A percentile compares a stretch with the other conserved stretches of the same genome.
Evolutionary conservation across 2,797 vertebrate species (phyloP).

Genomic region (Simalia tracyae): DNA sequence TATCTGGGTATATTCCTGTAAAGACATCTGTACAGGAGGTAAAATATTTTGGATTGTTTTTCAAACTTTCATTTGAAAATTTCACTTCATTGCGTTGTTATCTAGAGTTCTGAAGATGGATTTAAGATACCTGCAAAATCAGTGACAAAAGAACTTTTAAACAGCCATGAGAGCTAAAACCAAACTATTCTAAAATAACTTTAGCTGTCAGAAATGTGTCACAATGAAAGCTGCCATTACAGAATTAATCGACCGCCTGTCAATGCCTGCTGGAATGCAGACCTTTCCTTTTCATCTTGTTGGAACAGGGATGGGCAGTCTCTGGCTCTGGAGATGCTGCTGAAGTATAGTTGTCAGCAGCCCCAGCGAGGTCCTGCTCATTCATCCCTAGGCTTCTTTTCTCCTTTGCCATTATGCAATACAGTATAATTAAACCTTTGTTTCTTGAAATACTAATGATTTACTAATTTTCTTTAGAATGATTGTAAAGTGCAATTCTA

Average conservation of each 20-base stretch:
- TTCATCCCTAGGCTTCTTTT: too few species aligned
- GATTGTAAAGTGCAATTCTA: background rate
- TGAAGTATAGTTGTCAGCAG: too few species aligned
- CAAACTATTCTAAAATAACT: background rate
- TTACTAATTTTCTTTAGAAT: background rate
- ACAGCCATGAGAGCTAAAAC: background rate
- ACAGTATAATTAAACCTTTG: background rate
- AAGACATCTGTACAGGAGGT: conserved; percentile 61
- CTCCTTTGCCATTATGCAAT: background rate
- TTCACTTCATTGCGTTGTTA: background rate
- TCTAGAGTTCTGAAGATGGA: background rate
- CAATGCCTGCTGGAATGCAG: background rate
- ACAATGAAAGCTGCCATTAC: too few species aligned
- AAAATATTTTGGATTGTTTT: background rate
- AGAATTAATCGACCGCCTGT: background rate
- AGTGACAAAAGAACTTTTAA: background rate
- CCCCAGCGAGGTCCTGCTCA: background rate
- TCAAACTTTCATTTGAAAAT: background rate
- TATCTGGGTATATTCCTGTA: conserved; percentile 62
- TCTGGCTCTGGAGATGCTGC: background rate
- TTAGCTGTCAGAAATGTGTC: background rate
- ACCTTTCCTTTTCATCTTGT: background rate
- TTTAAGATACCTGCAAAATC: background rate
- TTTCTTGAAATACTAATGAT: background rate
- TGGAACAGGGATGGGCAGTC: background rate